Conservation (phyloP, 1,140 invertebrate genomes). For the Atta colombica region DNA sequence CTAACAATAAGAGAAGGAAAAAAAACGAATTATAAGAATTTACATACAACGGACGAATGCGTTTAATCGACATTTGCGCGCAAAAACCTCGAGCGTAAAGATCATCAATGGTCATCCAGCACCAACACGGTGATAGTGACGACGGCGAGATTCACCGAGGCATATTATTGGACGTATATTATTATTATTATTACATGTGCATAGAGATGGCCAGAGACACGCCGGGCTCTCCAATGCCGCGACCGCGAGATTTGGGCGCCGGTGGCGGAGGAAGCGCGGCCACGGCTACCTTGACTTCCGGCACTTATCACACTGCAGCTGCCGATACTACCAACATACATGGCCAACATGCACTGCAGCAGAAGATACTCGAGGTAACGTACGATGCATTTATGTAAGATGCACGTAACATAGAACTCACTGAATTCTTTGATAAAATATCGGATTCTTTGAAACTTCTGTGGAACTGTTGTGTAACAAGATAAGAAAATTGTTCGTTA, state of each 20-base stretch:
- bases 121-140: not conserved
- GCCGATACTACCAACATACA: constrained; percentile 79
- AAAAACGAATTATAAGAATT: constrained; percentile 65
- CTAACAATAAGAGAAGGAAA: not conserved
- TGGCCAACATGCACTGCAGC: constrained; percentile 86
- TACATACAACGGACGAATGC: constrained; percentile 70
- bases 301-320: constrained; percentile 81
- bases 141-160: not conserved
- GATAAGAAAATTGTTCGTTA: not conserved
- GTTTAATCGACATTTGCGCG: constrained; percentile 68
- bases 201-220: constrained; percentile 88
- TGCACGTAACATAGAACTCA: not conserved
- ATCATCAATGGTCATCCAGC: not conserved
- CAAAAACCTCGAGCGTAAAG: not conserved
- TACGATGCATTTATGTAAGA: constrained; percentile 58
- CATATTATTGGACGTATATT: constrained; percentile 72
- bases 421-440: no score
- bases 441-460: not conserved
- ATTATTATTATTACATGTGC: constrained; percentile 77
- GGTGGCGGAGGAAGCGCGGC: constrained; percentile 75
- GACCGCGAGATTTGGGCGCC: constrained; percentile 84
- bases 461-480: not conserved
- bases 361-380: constrained; percentile 87
- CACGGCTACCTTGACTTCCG: constrained; percentile 81
- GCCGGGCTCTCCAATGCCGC: constrained; percentile 87